These are phyloP conservation scores for Solenopsis fugax DNA, from an alignment of 1,140 invertebrate species.

Conservation along the genomic window DNA sequence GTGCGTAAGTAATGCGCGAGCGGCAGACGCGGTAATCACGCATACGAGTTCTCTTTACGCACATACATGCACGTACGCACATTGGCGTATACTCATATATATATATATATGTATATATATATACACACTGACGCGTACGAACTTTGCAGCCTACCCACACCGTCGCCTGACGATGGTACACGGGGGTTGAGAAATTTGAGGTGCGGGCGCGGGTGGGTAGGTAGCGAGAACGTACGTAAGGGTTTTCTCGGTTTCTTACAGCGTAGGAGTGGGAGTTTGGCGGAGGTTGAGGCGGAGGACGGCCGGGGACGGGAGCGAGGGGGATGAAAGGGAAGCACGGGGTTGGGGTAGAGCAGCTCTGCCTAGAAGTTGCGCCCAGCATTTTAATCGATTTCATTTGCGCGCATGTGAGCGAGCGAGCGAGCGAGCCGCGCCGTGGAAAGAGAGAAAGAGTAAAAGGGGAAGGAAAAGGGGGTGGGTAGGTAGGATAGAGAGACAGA, in stretches of 20 bases:
- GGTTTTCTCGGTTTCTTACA: constrained; percentile 86
- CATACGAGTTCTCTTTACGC: constrained; percentile 59
- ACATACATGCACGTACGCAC: neutral
- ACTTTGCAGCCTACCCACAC: constrained; percentile 62
- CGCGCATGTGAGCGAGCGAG: constrained; percentile 85
- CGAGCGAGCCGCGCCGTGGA: constrained; percentile 77
- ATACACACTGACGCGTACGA: constrained; percentile 46
- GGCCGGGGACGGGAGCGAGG: constrained; percentile 37
- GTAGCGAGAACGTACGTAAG: constrained; percentile 82
- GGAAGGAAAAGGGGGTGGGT: constrained; percentile 42
- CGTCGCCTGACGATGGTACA: constrained; percentile 45
- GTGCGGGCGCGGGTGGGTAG: constrained; percentile 62
- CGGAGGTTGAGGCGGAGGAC: constrained; percentile 72
- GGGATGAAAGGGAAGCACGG: constrained; percentile 60
- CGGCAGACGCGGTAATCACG: constrained; percentile 59
- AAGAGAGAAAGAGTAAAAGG: constrained; percentile 60
- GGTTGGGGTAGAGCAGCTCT: constrained; percentile 75
- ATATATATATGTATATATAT: neutral
- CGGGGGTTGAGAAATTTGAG: constrained; percentile 41
- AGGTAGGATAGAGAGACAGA: constrained; percentile 76
- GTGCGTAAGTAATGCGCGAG: constrained; percentile 50
- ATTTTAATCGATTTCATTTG: constrained; percentile 87
- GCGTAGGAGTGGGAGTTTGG: constrained; percentile 75
- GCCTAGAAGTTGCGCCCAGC: constrained; percentile 86
- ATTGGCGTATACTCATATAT: neutral